Percentiles rank a stretch among this genome's conserved stretches.
Evolutionary conservation across 2,797 vertebrate species (phyloP).

Genomic region (Melanotaenia nigrans): DNA sequence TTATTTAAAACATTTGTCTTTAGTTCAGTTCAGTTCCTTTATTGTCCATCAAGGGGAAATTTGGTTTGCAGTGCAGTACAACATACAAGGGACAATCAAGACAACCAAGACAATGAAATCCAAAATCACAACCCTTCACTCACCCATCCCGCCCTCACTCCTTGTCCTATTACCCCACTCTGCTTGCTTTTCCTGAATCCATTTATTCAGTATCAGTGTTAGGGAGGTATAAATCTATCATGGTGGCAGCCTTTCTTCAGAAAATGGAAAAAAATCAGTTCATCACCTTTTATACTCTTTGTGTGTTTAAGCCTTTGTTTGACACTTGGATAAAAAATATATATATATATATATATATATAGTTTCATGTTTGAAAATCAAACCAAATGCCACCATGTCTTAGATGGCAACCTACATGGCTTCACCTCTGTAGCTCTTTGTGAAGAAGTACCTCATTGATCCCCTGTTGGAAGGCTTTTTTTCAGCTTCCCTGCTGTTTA

Average conservation of each 20-base stretch:
- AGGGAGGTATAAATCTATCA: slow-evolving; percentile 54
- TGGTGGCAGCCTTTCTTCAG: slow-evolving; percentile 33
- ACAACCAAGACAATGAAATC: no score
- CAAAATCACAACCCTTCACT: neutral
- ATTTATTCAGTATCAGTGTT: slow-evolving; percentile 45
- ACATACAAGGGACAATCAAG: no score
- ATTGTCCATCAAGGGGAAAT: no score
- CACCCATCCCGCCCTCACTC: slow-evolving; percentile 16
- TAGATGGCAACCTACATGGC: neutral
- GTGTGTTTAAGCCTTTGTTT: neutral
- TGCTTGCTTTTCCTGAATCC: neutral
- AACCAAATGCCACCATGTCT: neutral
- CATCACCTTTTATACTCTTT: slow-evolving; percentile 3
- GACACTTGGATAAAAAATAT: neutral
- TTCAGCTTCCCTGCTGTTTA: slow-evolving; percentile 1
- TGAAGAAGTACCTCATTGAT: slow-evolving; percentile 30
- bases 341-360: neutral
- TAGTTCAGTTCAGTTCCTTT: neutral
- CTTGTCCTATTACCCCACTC: slow-evolving; percentile 49
- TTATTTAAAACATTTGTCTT: slow-evolving; percentile 56
- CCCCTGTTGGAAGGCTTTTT: slow-evolving; percentile 47
- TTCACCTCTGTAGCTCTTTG: no score
- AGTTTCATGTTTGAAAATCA: neutral
- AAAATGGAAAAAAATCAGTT: slow-evolving; percentile 32
- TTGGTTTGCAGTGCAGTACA: no score